These are phyloP conservation scores for Antheraea pernyi DNA, from an alignment of 1,140 invertebrate genomes.

Conservation along the genomic window DNA sequence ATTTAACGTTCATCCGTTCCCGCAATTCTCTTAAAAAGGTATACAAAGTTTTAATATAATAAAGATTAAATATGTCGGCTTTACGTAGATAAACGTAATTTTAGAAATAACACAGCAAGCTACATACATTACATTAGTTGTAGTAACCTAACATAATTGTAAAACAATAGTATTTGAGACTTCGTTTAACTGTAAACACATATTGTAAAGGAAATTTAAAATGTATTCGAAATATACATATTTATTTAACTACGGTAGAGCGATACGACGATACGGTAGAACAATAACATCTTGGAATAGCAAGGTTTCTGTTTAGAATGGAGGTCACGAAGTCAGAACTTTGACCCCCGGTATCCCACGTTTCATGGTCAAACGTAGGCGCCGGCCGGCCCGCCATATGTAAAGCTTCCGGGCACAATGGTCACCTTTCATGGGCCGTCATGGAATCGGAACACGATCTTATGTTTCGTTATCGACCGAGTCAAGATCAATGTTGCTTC, in stretches of 20 bases:
- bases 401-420: conserved; percentile 48
- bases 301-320: conserved; percentile 32
- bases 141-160: too few species aligned
- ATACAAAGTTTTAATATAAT: too few species aligned
- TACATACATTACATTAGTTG: too few species aligned
- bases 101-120: too few species aligned
- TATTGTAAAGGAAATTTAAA: too few species aligned
- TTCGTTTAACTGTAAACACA: too few species aligned
- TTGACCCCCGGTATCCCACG: conserved; percentile 54
- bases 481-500: conserved; percentile 24
- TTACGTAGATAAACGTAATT: too few species aligned
- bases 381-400: conserved; percentile 50
- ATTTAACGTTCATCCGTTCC: too few species aligned
- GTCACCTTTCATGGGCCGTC: conserved; percentile 47
- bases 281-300: conserved; percentile 26
- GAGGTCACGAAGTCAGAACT: conserved; percentile 57
- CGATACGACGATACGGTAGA: neutral
- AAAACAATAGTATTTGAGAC: too few species aligned
- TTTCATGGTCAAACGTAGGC: conserved; percentile 58
- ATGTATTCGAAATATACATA: neutral
- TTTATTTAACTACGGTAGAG: conserved; percentile 8
- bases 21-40: too few species aligned
- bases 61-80: too few species aligned
- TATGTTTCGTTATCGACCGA: conserved; percentile 29
- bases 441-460: conserved; percentile 43